These are phyloP conservation scores for Agriotes lineatus DNA, from an alignment of 2,888 invertebrate genomes.

Conservation along the genomic window DNA sequence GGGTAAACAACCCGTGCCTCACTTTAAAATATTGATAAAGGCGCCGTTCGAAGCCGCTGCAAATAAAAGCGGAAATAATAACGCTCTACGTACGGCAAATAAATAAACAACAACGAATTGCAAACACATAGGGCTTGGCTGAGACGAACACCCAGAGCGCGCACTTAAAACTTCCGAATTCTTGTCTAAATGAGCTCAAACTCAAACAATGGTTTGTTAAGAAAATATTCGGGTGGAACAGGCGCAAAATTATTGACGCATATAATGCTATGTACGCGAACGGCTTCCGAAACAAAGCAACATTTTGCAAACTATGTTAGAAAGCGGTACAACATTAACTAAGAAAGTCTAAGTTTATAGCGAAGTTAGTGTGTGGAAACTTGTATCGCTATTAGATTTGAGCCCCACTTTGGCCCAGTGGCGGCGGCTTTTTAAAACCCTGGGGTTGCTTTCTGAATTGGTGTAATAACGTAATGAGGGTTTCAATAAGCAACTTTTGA, in stretches of 20 bases:
- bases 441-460: too few relatives aligned
- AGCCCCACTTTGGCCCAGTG: too few relatives aligned
- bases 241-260: slow-evolving; percentile 29
- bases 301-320: slow-evolving; percentile 29
- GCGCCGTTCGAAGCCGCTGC: background rate
- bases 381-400: slow-evolving; percentile 3
- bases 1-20: slow-evolving; percentile 3
- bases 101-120: background rate
- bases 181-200: slow-evolving; percentile 27
- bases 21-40: slow-evolving; percentile 13
- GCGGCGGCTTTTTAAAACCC: too few relatives aligned
- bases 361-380: background rate
- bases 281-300: slow-evolving; percentile 19
- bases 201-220: slow-evolving; percentile 29
- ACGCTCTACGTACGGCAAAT: background rate
- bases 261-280: slow-evolving; percentile 16
- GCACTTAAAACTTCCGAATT: slow-evolving; percentile 20
- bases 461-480: too few relatives aligned
- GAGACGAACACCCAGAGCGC: slow-evolving; percentile 6
- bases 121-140: background rate
- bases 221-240: slow-evolving; percentile 20
- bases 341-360: background rate
- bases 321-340: slow-evolving; percentile 18
- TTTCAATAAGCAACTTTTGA: too few relatives aligned
- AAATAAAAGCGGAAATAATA: background rate